Percentiles rank a stretch among this genome's conserved stretches.
These are phyloP conservation scores for Tachina grossa DNA, from an alignment of 2,888 invertebrate species.

Conservation along the genomic window DNA sequence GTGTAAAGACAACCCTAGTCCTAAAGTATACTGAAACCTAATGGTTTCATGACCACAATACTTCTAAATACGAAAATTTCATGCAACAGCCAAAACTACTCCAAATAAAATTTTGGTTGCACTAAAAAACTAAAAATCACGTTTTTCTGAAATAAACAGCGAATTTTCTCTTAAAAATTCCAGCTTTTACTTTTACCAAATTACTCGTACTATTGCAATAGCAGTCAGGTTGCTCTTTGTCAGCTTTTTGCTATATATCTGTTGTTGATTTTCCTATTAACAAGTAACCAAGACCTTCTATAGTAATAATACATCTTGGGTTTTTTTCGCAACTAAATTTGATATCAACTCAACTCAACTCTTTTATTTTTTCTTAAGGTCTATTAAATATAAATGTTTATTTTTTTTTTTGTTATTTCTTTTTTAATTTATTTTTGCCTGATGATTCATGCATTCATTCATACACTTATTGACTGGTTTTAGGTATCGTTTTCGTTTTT, in stretches of 20 bases:
- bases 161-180: slow-evolving; percentile 17
- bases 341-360: slow-evolving; percentile 39
- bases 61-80: too few relatives aligned
- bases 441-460: slow-evolving; percentile 65
- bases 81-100: too few relatives aligned
- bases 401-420: slow-evolving; percentile 13
- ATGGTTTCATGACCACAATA: too few relatives aligned
- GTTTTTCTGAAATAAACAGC: slow-evolving; percentile 30
- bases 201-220: background rate
- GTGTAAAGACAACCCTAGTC: too few relatives aligned
- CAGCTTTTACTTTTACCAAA: slow-evolving; percentile 45
- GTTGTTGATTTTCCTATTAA: slow-evolving; percentile 54
- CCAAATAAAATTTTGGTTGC: too few relatives aligned
- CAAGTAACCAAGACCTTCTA: slow-evolving; percentile 61
- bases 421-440: slow-evolving; percentile 14
- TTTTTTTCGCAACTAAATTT: slow-evolving; percentile 53
- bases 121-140: slow-evolving; percentile 31
- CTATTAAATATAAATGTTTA: slow-evolving; percentile 20
- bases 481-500: slow-evolving; percentile 20
- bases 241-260: slow-evolving; percentile 5
- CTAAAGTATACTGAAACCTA: background rate
- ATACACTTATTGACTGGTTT: slow-evolving; percentile 51
- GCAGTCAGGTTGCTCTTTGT: slow-evolving; percentile 45
- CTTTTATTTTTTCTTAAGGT: slow-evolving; percentile 45
- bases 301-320: slow-evolving; percentile 25